Evolutionary conservation across 2,888 invertebrate species (phyloP), one percentile per base, ranked within the genome.

Genomic region (Rotaria magnacalcarata): DNA sequence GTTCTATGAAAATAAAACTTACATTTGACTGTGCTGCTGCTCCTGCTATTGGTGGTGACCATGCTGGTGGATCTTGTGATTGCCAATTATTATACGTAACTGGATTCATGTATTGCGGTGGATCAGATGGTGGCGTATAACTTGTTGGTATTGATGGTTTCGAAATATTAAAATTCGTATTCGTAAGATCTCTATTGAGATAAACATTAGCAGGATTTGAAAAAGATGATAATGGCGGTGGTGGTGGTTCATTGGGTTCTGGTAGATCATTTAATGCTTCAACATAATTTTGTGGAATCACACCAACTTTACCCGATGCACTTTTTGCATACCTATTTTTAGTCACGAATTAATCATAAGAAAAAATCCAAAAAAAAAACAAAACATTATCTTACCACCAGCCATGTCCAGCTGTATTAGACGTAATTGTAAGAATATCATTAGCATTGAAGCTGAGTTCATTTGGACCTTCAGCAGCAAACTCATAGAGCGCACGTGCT

Each of bases 401-500:
- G 6, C 80, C 80, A 47, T 80, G 43, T n/a, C 80, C 80, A 43
- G 80, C 80, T 10, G 47, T 80, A 14, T 11, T 80, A 0, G 80
- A 80, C 47, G 80, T 80, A 24, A 80, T 80, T 24, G 47, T 80
- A 11, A 80, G 43, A 80, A 80, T 80, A 24, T 80, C 80, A 47
- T 80, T 47, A 11, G 47, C 80, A 80, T 47, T 43, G 6, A 80
- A 80, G 34, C 80, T 80, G 0, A 80, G n/a, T 80, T 80, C 80
- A 47, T 80, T 43, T n/a, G 43, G 24, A 80, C 80, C 47, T 47
- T 80, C 80, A 80, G 47, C 80, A 21, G 34, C 80, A 14, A 80
- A 80, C n/a, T 80, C 80, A 34, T 80, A 80, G 2, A 80, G n/a
- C n/a, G 80, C 80, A 43, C 80, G 80, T n/a, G 47, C 80, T 80